Conservation (phyloP, 2,797 vertebrate genomes). For the Myripristis jacobus region DNA sequence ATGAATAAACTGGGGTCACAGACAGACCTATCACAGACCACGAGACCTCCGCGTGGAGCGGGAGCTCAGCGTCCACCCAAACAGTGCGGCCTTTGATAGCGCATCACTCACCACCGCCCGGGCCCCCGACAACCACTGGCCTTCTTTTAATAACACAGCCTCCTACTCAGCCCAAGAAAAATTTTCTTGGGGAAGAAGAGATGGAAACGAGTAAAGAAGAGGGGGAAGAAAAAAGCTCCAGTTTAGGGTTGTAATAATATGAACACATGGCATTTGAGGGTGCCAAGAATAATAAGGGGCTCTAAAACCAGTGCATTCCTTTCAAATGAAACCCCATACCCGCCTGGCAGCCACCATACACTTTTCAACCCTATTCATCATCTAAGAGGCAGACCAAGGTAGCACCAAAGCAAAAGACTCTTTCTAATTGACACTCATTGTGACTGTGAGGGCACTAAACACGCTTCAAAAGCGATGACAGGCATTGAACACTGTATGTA, state of each 20-base stretch:
- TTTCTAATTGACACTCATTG: conserved; percentile 16
- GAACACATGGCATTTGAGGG: conserved; percentile 81
- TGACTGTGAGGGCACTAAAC: background rate
- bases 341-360: conserved; percentile 78
- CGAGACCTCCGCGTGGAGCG: conserved; percentile 73
- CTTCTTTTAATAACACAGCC: conserved; percentile 80
- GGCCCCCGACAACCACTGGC: conserved; percentile 64
- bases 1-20: conserved; percentile 43
- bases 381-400: conserved; percentile 51
- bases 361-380: conserved; percentile 78
- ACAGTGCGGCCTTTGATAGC: conserved; percentile 82
- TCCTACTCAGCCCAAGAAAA: conserved; percentile 59
- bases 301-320: conserved; percentile 85
- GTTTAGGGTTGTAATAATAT: conserved; percentile 84
- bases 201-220: conserved; percentile 68
- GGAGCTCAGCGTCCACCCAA: conserved; percentile 68
- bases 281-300: conserved; percentile 87
- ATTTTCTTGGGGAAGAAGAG: conserved; percentile 46
- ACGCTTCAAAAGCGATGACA: background rate
- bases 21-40: conserved; percentile 72
- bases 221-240: conserved; percentile 45
- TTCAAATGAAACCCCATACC: conserved; percentile 84
- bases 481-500: background rate
- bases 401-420: conserved; percentile 29
- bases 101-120: conserved; percentile 72